Evolutionary conservation across 2,797 vertebrate genomes (phyloP).

Genomic region (Scomberomorus guttatus): DNA sequence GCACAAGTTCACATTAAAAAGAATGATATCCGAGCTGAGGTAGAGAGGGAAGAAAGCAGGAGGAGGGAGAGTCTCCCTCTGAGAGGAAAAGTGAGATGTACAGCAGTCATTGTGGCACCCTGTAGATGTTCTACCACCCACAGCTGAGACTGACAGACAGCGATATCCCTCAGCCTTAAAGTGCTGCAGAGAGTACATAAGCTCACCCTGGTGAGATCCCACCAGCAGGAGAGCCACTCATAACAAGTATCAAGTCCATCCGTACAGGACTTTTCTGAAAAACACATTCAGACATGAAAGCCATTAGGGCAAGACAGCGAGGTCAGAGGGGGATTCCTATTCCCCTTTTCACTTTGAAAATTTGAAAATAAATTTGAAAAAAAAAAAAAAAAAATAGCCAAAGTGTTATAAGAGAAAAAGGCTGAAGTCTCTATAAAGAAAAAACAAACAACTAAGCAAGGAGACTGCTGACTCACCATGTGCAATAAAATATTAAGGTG

Average conservation of each 20-base stretch:
- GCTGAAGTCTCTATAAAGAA: conserved; percentile 15
- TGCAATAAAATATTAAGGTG: conserved; percentile 57
- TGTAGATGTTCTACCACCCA: conserved; percentile 50
- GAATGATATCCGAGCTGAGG: not conserved
- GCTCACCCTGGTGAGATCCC: conserved; percentile 41
- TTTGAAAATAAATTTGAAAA: not conserved
- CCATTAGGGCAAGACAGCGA: not conserved
- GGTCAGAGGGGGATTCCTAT: not conserved
- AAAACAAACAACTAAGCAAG: conserved; percentile 7
- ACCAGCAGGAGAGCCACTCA: conserved; percentile 50
- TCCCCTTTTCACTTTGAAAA: not conserved
- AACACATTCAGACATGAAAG: conserved; percentile 18
- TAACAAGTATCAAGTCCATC: conserved; percentile 32
- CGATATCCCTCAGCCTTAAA: conserved; percentile 44
- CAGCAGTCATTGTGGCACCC: conserved; percentile 23
- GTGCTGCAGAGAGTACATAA: conserved; percentile 36
- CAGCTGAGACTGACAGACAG: conserved; percentile 61
- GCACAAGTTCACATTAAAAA: conserved; percentile 9
- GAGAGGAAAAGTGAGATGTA: conserved; percentile 36
- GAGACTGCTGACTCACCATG: conserved; percentile 53
- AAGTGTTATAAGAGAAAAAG: not conserved
- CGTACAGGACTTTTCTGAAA: conserved; percentile 20
- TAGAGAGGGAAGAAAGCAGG: not conserved
- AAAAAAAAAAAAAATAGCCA: not conserved
- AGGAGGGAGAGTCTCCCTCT: conserved; percentile 24